Evolutionary conservation across 1,140 invertebrate genomes (phyloP).

Genomic region (Arion vulgaris): DNA sequence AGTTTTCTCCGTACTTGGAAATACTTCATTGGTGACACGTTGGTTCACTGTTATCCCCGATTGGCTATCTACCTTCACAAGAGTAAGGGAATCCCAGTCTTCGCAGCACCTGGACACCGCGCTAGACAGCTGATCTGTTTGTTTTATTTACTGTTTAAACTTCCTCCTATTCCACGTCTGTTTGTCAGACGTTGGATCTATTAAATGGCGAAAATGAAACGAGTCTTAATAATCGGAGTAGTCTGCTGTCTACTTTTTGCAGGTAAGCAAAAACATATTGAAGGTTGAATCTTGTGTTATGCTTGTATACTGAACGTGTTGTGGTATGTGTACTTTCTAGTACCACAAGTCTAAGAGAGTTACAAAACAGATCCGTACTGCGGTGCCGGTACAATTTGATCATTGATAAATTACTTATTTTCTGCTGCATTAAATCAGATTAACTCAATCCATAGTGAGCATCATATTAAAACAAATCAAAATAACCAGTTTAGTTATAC

Average conservation of each 20-base stretch:
- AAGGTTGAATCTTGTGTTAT: no score
- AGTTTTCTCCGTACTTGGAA: slow-evolving; percentile 30
- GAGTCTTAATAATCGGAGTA: slow-evolving; percentile 27
- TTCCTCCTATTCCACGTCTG: slow-evolving; percentile 20
- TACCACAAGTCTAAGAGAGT: no score
- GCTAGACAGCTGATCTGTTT: not conserved
- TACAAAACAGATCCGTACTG: no score
- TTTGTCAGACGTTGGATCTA: slow-evolving; percentile 14
- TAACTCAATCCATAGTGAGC: no score
- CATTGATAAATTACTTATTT: no score
- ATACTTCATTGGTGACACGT: slow-evolving; percentile 28
- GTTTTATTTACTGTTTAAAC: not conserved
- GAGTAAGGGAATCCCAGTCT: slow-evolving; percentile 5
- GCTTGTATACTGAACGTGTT: no score
- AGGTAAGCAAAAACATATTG: slow-evolving; percentile 2
- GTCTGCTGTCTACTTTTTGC: slow-evolving; percentile 32
- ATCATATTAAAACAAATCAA: no score
- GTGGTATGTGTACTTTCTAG: no score
- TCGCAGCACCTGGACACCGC: not conserved
- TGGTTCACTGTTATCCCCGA: slow-evolving; percentile 12
- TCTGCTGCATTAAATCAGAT: no score
- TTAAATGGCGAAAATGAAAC: slow-evolving; percentile 31
- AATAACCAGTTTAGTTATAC: no score
- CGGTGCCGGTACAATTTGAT: no score
- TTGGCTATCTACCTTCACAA: slow-evolving; percentile 6